phyloP scores from a whole-genome alignment of 2,797 vertebrate genomes.

The Sparus aurata region DNA sequence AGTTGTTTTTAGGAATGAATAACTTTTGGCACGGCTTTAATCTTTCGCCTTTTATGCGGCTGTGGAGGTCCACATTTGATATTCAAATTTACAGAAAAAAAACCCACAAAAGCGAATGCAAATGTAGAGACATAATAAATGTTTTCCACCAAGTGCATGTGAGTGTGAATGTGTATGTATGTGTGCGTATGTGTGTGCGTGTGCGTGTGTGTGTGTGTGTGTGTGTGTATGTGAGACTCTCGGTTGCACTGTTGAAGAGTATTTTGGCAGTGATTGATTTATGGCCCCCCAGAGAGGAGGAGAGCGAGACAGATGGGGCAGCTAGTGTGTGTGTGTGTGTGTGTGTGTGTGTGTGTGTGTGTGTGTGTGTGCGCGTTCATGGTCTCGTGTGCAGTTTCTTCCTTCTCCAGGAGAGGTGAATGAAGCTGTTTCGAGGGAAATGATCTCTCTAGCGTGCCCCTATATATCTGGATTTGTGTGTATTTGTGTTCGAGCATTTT shows the following conservation, averaged over 20 bases:
- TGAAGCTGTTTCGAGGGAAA: constrained; percentile 40
- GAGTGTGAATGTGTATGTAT: constrained; percentile 23
- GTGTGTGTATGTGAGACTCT: constrained; percentile 33
- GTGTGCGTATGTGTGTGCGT: constrained; percentile 25
- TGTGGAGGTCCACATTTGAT: constrained; percentile 42
- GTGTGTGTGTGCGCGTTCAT: constrained; percentile 29
- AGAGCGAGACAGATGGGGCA: constrained; percentile 43
- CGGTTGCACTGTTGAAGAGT: constrained; percentile 39
- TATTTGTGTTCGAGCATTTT: constrained; percentile 45
- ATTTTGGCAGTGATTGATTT: constrained; percentile 77
- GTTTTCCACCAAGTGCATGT: constrained; percentile 13
- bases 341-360: constrained; percentile 8
- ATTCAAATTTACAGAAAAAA: constrained; percentile 54
- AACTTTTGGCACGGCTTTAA: constrained; percentile 5
- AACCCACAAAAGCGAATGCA: constrained; percentile 47
- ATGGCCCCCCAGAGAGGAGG: constrained; percentile 51
- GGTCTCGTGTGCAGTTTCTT: constrained; percentile 28
- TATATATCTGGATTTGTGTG: constrained; percentile 20
- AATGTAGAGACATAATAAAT: constrained; percentile 39
- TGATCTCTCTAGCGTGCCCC: constrained; percentile 14
- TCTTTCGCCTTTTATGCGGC: constrained; percentile 31
- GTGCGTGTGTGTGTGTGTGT: no score
- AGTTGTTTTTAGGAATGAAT: constrained; percentile 41
- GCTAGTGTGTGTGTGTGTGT: background rate
- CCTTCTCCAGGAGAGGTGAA: constrained; percentile 39